Evolutionary conservation across 2,797 vertebrate species (phyloP), one percentile per base, ranked within the genome.

Genomic region (Pseudomugil gertrudae): DNA sequence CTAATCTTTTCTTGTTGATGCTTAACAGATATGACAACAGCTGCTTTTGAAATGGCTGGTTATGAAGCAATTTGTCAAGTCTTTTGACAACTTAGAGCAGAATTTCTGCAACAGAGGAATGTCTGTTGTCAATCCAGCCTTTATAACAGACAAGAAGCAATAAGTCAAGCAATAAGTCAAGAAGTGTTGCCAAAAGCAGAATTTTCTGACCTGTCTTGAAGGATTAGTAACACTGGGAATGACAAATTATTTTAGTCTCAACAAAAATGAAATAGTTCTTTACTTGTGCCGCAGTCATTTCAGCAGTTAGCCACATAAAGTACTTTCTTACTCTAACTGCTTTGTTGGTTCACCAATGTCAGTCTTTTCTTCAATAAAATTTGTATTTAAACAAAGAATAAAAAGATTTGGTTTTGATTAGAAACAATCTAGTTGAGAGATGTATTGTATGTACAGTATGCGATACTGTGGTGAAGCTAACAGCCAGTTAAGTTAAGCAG

Each of bases 41-140:
- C 81, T 82, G 78, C 78, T 80, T 84, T 85, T 84, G 82, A 81
- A 90, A 80, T 66, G 70, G 48, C 73, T 82, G 66, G 75, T 84
- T 87, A 79, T 79, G 80, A 83, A 80, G 76, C 82, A 83, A 84
- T 90, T 91, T 90, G 86, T 88, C 89, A 79, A 58, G 64, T 81
- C 32, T 78, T 64, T 55, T 90, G 87, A 90, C 84, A 91, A 84
- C 80, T 84, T 71, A 15, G 63, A 74, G 67, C 56, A 55, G 63
- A 80, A 78, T 88, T 76, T 54, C 76, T 52, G 61, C 78, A 66
- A 66, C 55, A 63, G 72, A 77, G 72, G 54, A 66, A 69, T 70
- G 60, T 57, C 64, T 56, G 76, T 84, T 35, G 88, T 83, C 84
- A 90, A 48, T 80, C 78, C 2, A 2, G 58, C 66, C 58, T 70